Evolutionary conservation across 2,797 vertebrate species (phyloP).

Genomic region (Acipenser ruthenus): DNA sequence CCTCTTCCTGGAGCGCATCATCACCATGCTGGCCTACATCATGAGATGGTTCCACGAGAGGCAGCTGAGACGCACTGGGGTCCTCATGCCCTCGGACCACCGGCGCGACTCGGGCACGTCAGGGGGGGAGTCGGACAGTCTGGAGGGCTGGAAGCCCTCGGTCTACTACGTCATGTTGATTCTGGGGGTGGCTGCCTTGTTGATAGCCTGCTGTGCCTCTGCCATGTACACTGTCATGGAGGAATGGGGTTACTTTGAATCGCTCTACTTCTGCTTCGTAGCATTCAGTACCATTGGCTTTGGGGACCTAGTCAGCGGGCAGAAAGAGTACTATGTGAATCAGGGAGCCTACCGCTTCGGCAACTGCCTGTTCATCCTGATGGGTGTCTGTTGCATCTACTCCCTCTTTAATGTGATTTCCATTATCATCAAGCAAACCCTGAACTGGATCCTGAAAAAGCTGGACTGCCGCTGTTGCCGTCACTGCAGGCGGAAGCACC

Average conservation of each 20-base stretch:
- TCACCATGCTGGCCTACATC: constrained; percentile 70
- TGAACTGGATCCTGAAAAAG: constrained; percentile 66
- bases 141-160: constrained; percentile 69
- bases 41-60: constrained; percentile 70
- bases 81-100: background rate
- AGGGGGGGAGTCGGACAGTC: constrained; percentile 50
- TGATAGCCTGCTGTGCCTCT: constrained; percentile 66
- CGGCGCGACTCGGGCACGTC: constrained; percentile 17
- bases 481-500: constrained; percentile 24
- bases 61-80: constrained; percentile 46
- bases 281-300: constrained; percentile 75
- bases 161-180: constrained; percentile 72
- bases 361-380: constrained; percentile 67
- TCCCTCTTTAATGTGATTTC: constrained; percentile 73
- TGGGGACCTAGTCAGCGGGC: constrained; percentile 68
- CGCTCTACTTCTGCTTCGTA: constrained; percentile 71
- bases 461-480: constrained; percentile 34
- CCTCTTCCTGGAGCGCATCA: constrained; percentile 71
- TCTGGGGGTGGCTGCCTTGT: constrained; percentile 56
- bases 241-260: constrained; percentile 70
- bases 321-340: constrained; percentile 53
- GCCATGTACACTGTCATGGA: constrained; percentile 64
- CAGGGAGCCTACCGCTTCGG: constrained; percentile 60
- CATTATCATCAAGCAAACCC: constrained; percentile 70
- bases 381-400: constrained; percentile 72